phyloP scores from a whole-genome alignment of 2,888 invertebrate species.

The Timema podura region DNA sequence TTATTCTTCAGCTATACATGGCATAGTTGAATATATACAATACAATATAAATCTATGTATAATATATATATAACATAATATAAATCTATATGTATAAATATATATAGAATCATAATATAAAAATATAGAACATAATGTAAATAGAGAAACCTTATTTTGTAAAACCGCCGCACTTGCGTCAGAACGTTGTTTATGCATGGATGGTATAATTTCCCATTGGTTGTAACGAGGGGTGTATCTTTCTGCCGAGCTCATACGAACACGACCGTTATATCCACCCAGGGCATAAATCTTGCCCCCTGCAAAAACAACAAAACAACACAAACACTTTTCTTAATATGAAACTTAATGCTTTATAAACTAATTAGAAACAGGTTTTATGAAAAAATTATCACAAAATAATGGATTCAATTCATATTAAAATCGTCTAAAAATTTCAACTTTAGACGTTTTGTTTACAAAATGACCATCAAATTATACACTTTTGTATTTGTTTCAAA shows the following conservation, averaged over 20 bases:
- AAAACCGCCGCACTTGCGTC: slow-evolving; percentile 72
- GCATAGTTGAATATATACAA: background rate
- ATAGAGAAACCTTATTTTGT: slow-evolving; percentile 53
- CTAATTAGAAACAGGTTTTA: no score
- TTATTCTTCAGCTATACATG: background rate
- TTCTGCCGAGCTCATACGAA: slow-evolving; percentile 43
- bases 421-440: no score
- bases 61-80: background rate
- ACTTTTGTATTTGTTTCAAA: no score
- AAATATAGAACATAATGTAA: background rate
- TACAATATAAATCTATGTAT: background rate
- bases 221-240: slow-evolving; percentile 38
- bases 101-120: background rate
- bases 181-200: slow-evolving; percentile 59
- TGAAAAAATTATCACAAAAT: no score
- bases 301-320: slow-evolving; percentile 35
- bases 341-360: no score
- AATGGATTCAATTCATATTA: no score
- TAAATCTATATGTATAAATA: background rate
- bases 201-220: slow-evolving; percentile 54
- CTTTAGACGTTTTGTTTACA: no score
- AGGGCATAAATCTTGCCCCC: slow-evolving; percentile 52
- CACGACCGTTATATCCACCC: slow-evolving; percentile 48
- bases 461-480: no score
- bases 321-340: no score